Evolutionary conservation across 2,888 invertebrate species (phyloP).

Genomic region (Chrysotoxum bicinctum): DNA sequence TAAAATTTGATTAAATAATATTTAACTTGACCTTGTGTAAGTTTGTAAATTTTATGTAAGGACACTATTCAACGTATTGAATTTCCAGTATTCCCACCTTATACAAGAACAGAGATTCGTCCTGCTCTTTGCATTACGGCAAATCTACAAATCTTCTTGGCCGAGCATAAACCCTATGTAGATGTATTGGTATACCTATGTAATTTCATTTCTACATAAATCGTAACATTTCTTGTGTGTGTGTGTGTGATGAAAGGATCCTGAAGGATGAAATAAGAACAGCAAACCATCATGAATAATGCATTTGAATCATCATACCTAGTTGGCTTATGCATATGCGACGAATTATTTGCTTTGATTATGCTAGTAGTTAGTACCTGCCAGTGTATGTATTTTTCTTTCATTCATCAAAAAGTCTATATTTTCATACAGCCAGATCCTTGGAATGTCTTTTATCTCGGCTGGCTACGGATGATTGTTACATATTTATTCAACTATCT

Average conservation of each 20-base stretch:
- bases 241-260: slow-evolving; percentile 24
- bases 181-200: no score
- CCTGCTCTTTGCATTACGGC: slow-evolving; percentile 23
- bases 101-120: background rate
- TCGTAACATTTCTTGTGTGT: slow-evolving; percentile 1
- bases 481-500: slow-evolving; percentile 64
- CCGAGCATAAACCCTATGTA: background rate
- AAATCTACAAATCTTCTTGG: slow-evolving; percentile 7
- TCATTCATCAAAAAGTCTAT: background rate
- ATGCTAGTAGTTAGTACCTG: background rate
- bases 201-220: no score
- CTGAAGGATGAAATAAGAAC: slow-evolving; percentile 4
- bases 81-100: slow-evolving; percentile 10
- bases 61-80: background rate
- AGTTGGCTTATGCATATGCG: slow-evolving; percentile 70
- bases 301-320: slow-evolving; percentile 54
- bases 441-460: slow-evolving; percentile 41
- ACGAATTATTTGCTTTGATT: slow-evolving; percentile 52
- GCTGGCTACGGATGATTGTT: slow-evolving; percentile 40
- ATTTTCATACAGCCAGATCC: background rate
- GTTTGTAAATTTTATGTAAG: background rate
- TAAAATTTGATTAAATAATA: slow-evolving; percentile 29
- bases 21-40: background rate
- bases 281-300: slow-evolving; percentile 62
- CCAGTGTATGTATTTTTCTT: slow-evolving; percentile 2